Percentiles rank a stretch among this genome's conserved stretches.
Conservation (phyloP, 2,888 invertebrate species). For the Tetragonula carbonaria region DNA sequence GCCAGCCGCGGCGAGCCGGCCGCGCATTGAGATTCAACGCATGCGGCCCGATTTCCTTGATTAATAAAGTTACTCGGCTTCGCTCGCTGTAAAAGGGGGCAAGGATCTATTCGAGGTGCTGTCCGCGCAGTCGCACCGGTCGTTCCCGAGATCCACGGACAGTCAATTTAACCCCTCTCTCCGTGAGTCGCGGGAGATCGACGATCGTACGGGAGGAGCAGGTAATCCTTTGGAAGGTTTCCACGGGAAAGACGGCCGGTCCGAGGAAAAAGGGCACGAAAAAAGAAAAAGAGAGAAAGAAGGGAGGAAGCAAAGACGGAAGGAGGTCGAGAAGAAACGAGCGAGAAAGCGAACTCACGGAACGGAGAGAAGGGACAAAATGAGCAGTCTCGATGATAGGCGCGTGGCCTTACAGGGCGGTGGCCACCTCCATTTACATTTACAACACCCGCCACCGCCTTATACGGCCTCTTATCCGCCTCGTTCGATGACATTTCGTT, state of each 20-base stretch:
- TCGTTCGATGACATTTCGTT: slow-evolving; percentile 75
- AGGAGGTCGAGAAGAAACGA: not conserved
- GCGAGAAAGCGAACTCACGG: slow-evolving; percentile 8
- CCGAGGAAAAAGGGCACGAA: not conserved
- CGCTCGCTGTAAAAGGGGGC: slow-evolving; percentile 45
- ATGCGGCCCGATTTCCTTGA: slow-evolving; percentile 44
- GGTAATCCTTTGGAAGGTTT: slow-evolving; percentile 52
- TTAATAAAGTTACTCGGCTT: slow-evolving; percentile 49
- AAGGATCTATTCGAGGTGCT: slow-evolving; percentile 38
- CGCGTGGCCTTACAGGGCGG: slow-evolving; percentile 77
- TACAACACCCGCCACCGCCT: slow-evolving; percentile 75
- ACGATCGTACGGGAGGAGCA: slow-evolving; percentile 48
- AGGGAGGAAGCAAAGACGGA: slow-evolving; percentile 6
- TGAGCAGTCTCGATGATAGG: slow-evolving; percentile 75
- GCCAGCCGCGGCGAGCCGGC: not conserved
- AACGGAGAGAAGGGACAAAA: slow-evolving; percentile 52
- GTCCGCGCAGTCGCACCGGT: not conserved
- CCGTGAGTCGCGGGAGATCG: slow-evolving; percentile 43
- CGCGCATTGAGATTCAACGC: slow-evolving; percentile 47
- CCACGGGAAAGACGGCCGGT: slow-evolving; percentile 44
- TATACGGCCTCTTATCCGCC: slow-evolving; percentile 74
- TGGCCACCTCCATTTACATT: slow-evolving; percentile 77
- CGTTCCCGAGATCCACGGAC: slow-evolving; percentile 19
- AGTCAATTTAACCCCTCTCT: slow-evolving; percentile 43
- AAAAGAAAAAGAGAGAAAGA: not conserved